These are phyloP conservation scores for Scaptodrosophila lebanonensis DNA, from an alignment of 1,140 invertebrate genomes.

Conservation along the genomic window DNA sequence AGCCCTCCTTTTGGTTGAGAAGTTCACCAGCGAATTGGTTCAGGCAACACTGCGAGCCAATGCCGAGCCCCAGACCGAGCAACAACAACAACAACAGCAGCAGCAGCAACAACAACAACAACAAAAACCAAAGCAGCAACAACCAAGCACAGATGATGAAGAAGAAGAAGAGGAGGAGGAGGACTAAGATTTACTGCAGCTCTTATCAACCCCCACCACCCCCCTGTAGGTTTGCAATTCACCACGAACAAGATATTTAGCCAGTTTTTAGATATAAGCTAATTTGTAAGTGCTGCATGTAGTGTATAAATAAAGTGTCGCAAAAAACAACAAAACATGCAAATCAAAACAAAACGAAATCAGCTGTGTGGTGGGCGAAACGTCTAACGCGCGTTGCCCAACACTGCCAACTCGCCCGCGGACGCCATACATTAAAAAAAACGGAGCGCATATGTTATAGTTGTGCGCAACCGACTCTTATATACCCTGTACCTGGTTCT, in stretches of 20 bases:
- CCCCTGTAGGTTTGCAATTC: too few species aligned
- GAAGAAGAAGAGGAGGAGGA: conserved; percentile 31
- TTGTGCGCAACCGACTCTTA: too few species aligned
- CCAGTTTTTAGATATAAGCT: neutral
- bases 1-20: conserved; percentile 64
- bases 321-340: conserved; percentile 4
- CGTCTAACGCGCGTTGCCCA: too few species aligned
- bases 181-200: too few species aligned
- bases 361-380: too few species aligned
- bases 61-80: neutral
- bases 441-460: too few species aligned
- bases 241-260: too few species aligned
- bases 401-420: neutral
- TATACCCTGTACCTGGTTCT: too few species aligned
- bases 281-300: too few species aligned
- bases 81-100: conserved; percentile 10
- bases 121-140: neutral
- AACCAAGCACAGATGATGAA: conserved; percentile 23
- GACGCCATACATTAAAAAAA: too few species aligned
- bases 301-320: conserved; percentile 1
- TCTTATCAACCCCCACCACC: too few species aligned
- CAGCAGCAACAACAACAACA: conserved; percentile 2
- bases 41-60: conserved; percentile 34
- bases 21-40: conserved; percentile 68
- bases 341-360: conserved; percentile 5